Conservation (phyloP, 2,113 vertebrate genomes). For the Oophaga pumilio region DNA sequence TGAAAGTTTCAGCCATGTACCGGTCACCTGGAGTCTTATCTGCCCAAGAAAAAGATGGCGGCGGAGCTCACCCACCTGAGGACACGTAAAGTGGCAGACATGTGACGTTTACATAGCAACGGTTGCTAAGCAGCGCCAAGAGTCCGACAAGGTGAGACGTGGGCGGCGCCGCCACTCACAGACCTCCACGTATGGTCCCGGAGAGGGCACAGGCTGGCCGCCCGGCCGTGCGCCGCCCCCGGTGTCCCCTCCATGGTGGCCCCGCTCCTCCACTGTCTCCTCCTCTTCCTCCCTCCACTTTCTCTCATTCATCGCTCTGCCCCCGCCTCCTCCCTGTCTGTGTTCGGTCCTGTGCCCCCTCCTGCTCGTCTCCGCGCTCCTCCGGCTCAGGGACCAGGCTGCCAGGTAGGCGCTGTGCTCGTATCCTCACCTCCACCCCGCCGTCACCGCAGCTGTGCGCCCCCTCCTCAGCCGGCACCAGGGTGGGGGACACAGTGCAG, state of each 20-base stretch:
- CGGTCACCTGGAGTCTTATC: neutral
- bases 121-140: slow-evolving; percentile 27
- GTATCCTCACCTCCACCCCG: neutral
- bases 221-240: neutral
- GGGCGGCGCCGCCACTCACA: neutral
- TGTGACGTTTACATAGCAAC: slow-evolving; percentile 28
- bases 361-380: slow-evolving; percentile 9
- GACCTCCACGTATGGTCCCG: neutral
- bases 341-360: slow-evolving; percentile 8
- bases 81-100: slow-evolving; percentile 10
- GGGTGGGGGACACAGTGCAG: too few species aligned
- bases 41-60: slow-evolving; percentile 30
- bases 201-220: neutral
- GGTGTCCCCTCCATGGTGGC: neutral
- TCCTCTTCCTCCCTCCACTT: slow-evolving; percentile 50
- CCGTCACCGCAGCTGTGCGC: too few species aligned
- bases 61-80: neutral
- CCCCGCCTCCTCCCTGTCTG: slow-evolving; percentile 43
- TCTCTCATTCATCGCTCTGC: slow-evolving; percentile 27
- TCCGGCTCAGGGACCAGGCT: slow-evolving; percentile 42
- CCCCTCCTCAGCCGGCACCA: neutral
- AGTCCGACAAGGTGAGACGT: neutral
- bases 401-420: slow-evolving; percentile 46
- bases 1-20: neutral
- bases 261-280: slow-evolving; percentile 14